A percentile compares a stretch with the other conserved stretches of the same genome.
These are phyloP conservation scores for Drosophila suzukii DNA, from an alignment of 1,140 invertebrate species.

Conservation along the genomic window DNA sequence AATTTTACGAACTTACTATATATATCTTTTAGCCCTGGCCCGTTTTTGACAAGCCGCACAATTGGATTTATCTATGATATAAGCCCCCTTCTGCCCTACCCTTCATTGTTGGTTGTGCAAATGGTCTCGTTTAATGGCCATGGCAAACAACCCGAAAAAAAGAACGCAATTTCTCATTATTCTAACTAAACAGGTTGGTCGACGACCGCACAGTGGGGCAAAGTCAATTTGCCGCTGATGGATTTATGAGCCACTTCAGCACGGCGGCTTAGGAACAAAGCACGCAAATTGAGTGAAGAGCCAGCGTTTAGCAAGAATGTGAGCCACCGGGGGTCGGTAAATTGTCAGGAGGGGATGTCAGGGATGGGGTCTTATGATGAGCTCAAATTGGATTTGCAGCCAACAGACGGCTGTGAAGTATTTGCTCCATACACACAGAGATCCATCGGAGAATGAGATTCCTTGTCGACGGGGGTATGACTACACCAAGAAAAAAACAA, in stretches of 20 bases:
- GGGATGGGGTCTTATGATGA: not conserved
- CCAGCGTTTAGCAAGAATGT: conserved; percentile 11
- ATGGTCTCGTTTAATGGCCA: conserved; percentile 68
- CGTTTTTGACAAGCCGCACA: conserved; percentile 75
- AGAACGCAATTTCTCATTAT: conserved; percentile 73
- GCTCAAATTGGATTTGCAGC: conserved; percentile 31
- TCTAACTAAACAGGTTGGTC: conserved; percentile 72
- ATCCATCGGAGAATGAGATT: conserved; percentile 14
- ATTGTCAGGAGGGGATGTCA: not conserved
- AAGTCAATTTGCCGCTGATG: conserved; percentile 33
- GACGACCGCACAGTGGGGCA: conserved; percentile 48
- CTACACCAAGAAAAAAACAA: not conserved
- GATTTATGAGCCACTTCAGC: conserved; percentile 41
- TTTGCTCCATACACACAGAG: conserved; percentile 18
- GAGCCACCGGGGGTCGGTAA: not conserved
- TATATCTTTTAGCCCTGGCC: conserved; percentile 60
- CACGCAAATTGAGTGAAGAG: conserved; percentile 34
- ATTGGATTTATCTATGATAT: conserved; percentile 78
- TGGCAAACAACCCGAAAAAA: conserved; percentile 56
- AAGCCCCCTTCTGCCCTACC: conserved; percentile 4
- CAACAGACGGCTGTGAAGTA: not conserved
- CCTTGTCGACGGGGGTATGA: conserved; percentile 20
- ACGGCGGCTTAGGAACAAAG: conserved; percentile 15
- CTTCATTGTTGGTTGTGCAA: conserved; percentile 35
- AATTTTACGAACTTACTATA: conserved; percentile 82